Conservation (phyloP, 92 coral and sea anemone genomes). For the Umimayanthus chanpuru region DNA sequence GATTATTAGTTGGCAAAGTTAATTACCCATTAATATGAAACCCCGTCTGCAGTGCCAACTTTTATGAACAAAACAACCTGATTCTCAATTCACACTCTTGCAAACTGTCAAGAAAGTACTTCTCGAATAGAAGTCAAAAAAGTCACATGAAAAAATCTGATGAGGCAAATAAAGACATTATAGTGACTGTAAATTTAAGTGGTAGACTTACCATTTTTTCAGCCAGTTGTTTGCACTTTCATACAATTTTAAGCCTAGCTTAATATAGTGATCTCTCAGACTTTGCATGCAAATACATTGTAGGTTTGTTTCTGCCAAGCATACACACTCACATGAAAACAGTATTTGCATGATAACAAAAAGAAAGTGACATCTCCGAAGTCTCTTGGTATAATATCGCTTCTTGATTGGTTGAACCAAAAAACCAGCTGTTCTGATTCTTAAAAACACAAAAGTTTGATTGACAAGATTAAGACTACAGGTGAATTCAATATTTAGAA, state of each 20-base stretch:
- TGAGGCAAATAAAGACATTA: background rate
- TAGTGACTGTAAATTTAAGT: background rate
- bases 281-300: slow-evolving; percentile 33
- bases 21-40: slow-evolving; percentile 37
- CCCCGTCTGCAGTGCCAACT: background rate
- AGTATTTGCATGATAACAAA: slow-evolving; percentile 45
- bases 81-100: background rate
- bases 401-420: slow-evolving; percentile 20
- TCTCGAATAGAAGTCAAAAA: background rate
- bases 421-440: slow-evolving; percentile 36
- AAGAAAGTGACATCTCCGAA: slow-evolving; percentile 33
- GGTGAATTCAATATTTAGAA: slow-evolving; percentile 8
- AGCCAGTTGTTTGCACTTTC: background rate
- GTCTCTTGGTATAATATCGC: background rate
- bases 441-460: slow-evolving; percentile 26
- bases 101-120: background rate
- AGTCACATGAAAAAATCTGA: background rate
- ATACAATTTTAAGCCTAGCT: background rate
- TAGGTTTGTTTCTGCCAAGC: background rate
- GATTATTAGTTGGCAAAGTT: slow-evolving; percentile 27
- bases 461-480: slow-evolving; percentile 27
- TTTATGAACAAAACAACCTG: background rate
- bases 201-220: background rate
- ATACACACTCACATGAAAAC: slow-evolving; percentile 24
- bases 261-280: background rate